Evolutionary conservation across 2,888 invertebrate genomes (phyloP).

Genomic region (Meiosimyza decipiens): DNA sequence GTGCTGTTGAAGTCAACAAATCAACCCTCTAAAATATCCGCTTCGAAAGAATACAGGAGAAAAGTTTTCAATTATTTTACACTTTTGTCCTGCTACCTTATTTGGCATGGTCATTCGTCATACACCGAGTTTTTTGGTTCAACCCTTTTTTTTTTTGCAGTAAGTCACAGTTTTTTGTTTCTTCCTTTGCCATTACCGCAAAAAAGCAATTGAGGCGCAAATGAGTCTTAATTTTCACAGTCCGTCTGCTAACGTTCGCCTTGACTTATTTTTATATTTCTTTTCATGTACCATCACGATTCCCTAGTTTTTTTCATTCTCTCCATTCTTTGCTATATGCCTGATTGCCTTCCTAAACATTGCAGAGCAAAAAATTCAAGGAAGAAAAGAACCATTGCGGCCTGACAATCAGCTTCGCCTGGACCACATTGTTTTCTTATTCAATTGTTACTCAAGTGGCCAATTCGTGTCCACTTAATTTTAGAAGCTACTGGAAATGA

Average conservation of each 20-base stretch:
- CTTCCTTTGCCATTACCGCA: conserved; percentile 4
- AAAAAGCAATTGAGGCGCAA: conserved; percentile 22
- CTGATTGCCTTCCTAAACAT: conserved; percentile 8
- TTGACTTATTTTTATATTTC: background rate
- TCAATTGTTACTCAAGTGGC: conserved; percentile 60
- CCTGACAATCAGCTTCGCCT: background rate
- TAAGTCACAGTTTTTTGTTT: background rate
- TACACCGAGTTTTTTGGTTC: background rate
- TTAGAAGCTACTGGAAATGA: conserved; percentile 39
- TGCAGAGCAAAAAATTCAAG: background rate
- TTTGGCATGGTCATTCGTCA: background rate
- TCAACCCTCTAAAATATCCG: background rate
- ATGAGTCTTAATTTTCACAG: conserved; percentile 23
- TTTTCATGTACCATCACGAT: background rate
- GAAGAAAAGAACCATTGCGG: too few species aligned
- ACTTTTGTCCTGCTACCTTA: too few species aligned
- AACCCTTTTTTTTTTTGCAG: background rate
- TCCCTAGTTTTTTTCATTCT: background rate
- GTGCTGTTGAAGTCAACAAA: background rate
- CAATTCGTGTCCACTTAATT: conserved; percentile 62
- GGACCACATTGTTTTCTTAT: conserved; percentile 18
- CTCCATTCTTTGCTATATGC: background rate
- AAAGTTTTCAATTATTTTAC: too few species aligned
- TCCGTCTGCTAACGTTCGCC: background rate
- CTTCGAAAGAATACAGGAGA: background rate